Base-by-base conservation (phyloP, 2,888 invertebrate genomes). In the Andrena fulva region DNA sequence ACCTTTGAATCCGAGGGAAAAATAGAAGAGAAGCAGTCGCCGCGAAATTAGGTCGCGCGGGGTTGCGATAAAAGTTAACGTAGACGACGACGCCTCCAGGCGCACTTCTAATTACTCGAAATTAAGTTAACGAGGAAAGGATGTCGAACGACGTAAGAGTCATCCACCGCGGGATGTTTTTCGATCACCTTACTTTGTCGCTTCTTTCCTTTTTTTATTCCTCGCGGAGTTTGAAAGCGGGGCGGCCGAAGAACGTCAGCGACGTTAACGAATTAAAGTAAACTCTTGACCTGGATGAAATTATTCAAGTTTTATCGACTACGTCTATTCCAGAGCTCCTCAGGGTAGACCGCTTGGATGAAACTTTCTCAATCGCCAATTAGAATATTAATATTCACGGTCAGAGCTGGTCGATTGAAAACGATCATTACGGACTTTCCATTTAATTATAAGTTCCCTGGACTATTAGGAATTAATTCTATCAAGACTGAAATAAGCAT, bases 11-110 rank as follows among this genome's bases (percentile, higher is more conserved):
- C 69, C 20, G n/a, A 35, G 64, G 42, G 64, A 29, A 29, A 59
- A 52, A 52, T 31, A 31, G 42, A 60, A 67, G 73, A 68, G 73
- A 83, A 71, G 60, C 76, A 59, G 75, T 70, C 77, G 79, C 73
- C 80, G 56, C n/a, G 63, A 75, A 87, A 87, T 86, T 85, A 70
- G 86, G 85, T 86, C 85, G 80, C 31, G 56, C 52, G 42, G 56
- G 48, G 63, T 42, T 56, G 68, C 59, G 63, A 62, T 56, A 80
- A 80, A 80, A 70, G 82, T 80, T 62, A 42, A 54, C 52, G 69
- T 72, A 33, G 62, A 42, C 81, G 35, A 33, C 35, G 52, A 71
- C 50, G 52, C 64, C 70, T 50, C 52, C 5, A 27, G 56, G 56
- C 35, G 52, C 63, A 54, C 68, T 70, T 52, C 73, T 82, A 82